phyloP scores from a whole-genome alignment of 1,140 invertebrate genomes.

The Lordiphosa clarofinis region DNA sequence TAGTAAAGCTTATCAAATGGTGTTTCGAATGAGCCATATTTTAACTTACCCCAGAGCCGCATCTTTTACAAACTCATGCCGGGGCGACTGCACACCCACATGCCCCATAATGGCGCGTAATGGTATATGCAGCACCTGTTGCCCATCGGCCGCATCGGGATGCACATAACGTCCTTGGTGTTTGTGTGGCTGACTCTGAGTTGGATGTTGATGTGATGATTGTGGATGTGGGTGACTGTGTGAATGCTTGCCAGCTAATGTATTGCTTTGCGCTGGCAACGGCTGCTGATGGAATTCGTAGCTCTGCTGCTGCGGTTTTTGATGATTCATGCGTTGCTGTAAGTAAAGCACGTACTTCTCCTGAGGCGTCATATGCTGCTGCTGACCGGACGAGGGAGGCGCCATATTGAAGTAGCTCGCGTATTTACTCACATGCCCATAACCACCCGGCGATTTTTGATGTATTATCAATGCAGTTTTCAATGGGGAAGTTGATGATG shows the following conservation, averaged over 20 bases:
- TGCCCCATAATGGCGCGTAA: slow-evolving; percentile 53
- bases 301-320: slow-evolving; percentile 57
- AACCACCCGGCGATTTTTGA: slow-evolving; percentile 40
- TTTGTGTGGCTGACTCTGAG: slow-evolving; percentile 44
- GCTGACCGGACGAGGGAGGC: slow-evolving; percentile 27
- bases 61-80: slow-evolving; percentile 32
- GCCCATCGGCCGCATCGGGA: slow-evolving; percentile 31
- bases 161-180: slow-evolving; percentile 42
- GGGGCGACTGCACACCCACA: slow-evolving; percentile 37
- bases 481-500: slow-evolving; percentile 23
- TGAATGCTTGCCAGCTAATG: slow-evolving; percentile 47
- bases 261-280: slow-evolving; percentile 56
- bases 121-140: slow-evolving; percentile 67
- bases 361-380: slow-evolving; percentile 64
- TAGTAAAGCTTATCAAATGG: neutral
- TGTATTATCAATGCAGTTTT: slow-evolving; percentile 59
- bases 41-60: slow-evolving; percentile 9
- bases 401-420: slow-evolving; percentile 66
- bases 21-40: neutral
- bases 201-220: slow-evolving; percentile 29
- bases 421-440: slow-evolving; percentile 57
- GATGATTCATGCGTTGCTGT: slow-evolving; percentile 71
- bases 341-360: slow-evolving; percentile 77
- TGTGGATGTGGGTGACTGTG: slow-evolving; percentile 31
- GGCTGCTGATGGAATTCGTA: slow-evolving; percentile 30